Evolutionary conservation across 2,797 vertebrate genomes (phyloP).

Genomic region (Hippoglossus hippoglossus): DNA sequence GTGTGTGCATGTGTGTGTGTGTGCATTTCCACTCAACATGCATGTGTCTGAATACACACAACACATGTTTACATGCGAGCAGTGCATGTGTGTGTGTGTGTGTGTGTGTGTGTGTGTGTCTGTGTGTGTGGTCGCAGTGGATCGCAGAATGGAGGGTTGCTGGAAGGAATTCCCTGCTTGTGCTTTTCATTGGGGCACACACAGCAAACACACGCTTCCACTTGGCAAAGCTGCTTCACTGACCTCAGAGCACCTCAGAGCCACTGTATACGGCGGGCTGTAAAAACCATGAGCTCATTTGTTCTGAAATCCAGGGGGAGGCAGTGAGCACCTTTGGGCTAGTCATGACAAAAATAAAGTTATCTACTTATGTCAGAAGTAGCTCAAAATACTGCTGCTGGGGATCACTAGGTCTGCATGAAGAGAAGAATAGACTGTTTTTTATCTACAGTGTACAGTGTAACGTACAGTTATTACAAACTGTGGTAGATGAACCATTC

Average conservation of each 20-base stretch:
- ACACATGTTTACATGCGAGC: neutral
- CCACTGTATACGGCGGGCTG: conserved; percentile 12
- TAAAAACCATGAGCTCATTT: conserved; percentile 12
- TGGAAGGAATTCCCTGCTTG: conserved; percentile 79
- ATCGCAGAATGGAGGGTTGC: conserved; percentile 34
- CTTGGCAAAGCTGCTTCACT: conserved; percentile 45
- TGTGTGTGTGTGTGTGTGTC: conserved; percentile 25
- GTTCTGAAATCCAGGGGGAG: conserved; percentile 10
- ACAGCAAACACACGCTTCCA: conserved; percentile 53
- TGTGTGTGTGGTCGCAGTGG: conserved; percentile 26
- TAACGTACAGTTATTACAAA: too few species aligned
- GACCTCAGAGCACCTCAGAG: conserved; percentile 62
- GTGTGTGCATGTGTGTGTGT: conserved; percentile 24
- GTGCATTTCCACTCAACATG: neutral
- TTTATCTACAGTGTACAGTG: too few species aligned
- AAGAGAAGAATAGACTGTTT: neutral
- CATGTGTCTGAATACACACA: neutral
- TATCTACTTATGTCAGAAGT: neutral
- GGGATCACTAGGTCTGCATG: too few species aligned
- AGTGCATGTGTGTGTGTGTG: conserved; percentile 3
- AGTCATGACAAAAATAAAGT: neutral
- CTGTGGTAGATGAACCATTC: too few species aligned
- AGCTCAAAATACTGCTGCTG: neutral
- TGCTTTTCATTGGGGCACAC: conserved; percentile 32
- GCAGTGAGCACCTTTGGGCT: neutral